These are phyloP conservation scores for Collichthys lucidus DNA, from an alignment of 2,113 vertebrate species.

Conservation along the genomic window DNA sequence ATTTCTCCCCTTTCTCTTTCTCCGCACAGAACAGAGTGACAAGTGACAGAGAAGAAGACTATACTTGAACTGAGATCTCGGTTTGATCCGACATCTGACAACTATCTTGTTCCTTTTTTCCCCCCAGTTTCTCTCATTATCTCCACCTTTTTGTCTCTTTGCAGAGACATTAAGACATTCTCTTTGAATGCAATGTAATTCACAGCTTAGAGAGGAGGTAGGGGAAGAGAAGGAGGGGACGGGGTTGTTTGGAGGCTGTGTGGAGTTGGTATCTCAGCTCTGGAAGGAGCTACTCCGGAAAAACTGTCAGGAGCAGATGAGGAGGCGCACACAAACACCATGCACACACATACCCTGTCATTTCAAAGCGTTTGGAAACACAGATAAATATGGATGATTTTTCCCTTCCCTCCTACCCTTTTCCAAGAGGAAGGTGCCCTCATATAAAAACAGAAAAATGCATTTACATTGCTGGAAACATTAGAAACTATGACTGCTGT, in stretches of 20 bases:
- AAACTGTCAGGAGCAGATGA: constrained; percentile 48
- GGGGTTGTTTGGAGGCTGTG: constrained; percentile 12
- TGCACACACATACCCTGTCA: constrained; percentile 34
- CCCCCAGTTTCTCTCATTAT: constrained; percentile 42
- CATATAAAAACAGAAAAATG: constrained; percentile 1
- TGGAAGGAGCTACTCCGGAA: constrained; percentile 32
- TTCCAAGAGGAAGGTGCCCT: constrained; percentile 17
- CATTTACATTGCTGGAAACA: background rate
- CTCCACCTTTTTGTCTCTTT: constrained; percentile 36
- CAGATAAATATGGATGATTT: constrained; percentile 53
- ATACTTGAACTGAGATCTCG: background rate
- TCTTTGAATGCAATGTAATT: constrained; percentile 43
- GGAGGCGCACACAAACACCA: constrained; percentile 3
- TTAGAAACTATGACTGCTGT: background rate
- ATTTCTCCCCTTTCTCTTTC: constrained; percentile 46
- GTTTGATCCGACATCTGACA: background rate
- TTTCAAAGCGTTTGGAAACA: constrained; percentile 42
- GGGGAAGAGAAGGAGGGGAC: constrained; percentile 10
- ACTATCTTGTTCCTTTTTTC: background rate
- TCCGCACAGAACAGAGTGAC: constrained; percentile 28
- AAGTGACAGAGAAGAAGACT: constrained; percentile 20
- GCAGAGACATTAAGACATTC: constrained; percentile 50
- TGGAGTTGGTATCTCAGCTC: constrained; percentile 34
- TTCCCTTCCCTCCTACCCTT: background rate
- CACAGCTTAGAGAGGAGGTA: constrained; percentile 35